Percentiles rank a stretch among this genome's conserved stretches.
Evolutionary conservation across 1,140 invertebrate species (phyloP).

Genomic region (Mylabris phalerata): DNA sequence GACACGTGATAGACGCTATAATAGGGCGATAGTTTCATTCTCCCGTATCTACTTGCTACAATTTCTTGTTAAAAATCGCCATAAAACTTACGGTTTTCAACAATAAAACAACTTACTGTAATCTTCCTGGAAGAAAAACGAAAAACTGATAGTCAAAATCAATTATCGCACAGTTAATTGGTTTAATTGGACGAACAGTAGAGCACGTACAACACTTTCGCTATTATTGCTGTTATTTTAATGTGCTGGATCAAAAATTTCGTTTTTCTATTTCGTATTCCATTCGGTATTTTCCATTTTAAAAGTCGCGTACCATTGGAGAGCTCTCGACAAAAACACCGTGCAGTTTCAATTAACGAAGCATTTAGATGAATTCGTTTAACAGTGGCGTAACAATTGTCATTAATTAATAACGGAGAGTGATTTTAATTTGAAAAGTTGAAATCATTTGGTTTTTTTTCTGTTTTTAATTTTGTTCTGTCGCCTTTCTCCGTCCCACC

Average conservation of each 20-base stretch:
- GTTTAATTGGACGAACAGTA: no score
- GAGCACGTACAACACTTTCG: background rate
- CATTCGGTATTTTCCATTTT: background rate
- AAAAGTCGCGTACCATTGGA: background rate
- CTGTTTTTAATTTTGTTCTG: background rate
- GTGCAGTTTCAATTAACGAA: constrained; percentile 24
- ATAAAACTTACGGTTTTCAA: no score
- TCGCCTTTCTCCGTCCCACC: constrained; percentile 4
- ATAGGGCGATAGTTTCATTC: no score
- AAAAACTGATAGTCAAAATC: no score
- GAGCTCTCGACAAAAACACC: constrained; percentile 2
- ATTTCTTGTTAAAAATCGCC: no score
- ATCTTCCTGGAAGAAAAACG: no score
- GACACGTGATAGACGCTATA: no score
- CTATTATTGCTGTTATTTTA: background rate
- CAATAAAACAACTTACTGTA: no score
- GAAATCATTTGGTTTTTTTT: background rate
- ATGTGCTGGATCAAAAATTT: background rate
- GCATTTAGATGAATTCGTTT: constrained; percentile 18
- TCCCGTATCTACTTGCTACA: no score
- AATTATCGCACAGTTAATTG: no score
- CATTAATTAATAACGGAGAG: background rate
- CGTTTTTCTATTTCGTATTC: background rate
- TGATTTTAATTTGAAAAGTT: background rate
- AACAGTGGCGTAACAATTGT: constrained; percentile 13